Evolutionary conservation across 2,797 vertebrate species (phyloP), one percentile per base, ranked within the genome.

Genomic region (Amblyopsis hoosieri): DNA sequence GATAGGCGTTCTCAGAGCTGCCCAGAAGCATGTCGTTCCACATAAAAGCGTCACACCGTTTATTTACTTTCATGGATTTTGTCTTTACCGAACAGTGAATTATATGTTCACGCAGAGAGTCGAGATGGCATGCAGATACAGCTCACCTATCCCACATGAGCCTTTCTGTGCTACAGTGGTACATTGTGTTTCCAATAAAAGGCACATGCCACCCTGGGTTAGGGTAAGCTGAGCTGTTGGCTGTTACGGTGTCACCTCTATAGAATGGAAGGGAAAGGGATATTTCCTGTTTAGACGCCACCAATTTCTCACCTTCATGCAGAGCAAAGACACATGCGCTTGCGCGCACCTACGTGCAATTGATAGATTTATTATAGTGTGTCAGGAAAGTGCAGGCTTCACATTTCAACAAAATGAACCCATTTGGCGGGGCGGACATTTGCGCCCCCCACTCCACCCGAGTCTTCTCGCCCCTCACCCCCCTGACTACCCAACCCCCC

Each of bases 321-420:
- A 72, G 72, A 69, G 45, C 50, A 45, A 47, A 23, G 47, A n/a
- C 15, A 45, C 57, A 56, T 65, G 50, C 57, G 23, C 57, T 45
- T 56, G 0, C 45, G 49, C 63, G 60, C 72, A 45, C 67, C 19
- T 66, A 57, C 62, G 67, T 75, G 74, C 80, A 82, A 84, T 79
- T 85, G 87, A 91, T 89, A 79, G 85, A 86, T 90, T 91, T 91
- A 92, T 89, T 87, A 85, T 66, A 82, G 72, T 71, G 57, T 86
- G 82, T 91, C 83, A 89, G 85, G 69, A 89, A 88, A 85, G 78
- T 80, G 84, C 85, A 79, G 84, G 84, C 79, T 84, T 88, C 88
- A 85, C 84, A 83, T 91, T 90, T 89, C 85, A 82, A 78, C 78
- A 86, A 87, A 89, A 87, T 80, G 80, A 85, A 84, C 68, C 82